Evolutionary conservation across 2,888 invertebrate genomes (phyloP).

Genomic region (Andrena fulva): DNA sequence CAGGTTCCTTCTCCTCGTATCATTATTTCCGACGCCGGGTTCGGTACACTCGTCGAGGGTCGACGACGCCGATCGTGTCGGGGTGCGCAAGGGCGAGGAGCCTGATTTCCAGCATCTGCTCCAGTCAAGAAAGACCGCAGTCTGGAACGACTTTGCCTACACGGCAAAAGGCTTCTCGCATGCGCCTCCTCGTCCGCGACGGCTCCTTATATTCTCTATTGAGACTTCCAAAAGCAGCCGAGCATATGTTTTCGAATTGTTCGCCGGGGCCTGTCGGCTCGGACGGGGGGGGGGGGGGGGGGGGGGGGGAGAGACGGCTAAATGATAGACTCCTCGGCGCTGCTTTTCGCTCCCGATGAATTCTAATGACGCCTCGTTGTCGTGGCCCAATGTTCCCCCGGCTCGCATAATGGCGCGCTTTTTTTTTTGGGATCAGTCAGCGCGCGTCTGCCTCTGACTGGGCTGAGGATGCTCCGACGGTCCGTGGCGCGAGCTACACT

Average conservation of each 20-base stretch:
- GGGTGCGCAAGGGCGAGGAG: constrained; percentile 68
- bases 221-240: constrained; percentile 47
- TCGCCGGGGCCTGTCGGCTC: constrained; percentile 14
- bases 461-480: no score
- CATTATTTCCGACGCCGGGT: constrained; percentile 74
- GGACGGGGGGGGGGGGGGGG: background rate
- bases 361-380: constrained; percentile 45
- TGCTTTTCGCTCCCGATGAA: constrained; percentile 36
- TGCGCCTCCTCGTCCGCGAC: constrained; percentile 47
- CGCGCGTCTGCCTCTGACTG: no score
- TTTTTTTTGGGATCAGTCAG: background rate
- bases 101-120: constrained; percentile 81
- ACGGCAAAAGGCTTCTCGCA: constrained; percentile 55
- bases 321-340: constrained; percentile 53
- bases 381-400: background rate
- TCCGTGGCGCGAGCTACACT: background rate
- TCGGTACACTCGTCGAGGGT: constrained; percentile 73
- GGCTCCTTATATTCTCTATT: constrained; percentile 59
- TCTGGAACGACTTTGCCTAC: constrained; percentile 60
- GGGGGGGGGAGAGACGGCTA: constrained; percentile 27
- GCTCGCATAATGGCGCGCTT: background rate
- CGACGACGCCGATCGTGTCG: constrained; percentile 68
- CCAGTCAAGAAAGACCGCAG: constrained; percentile 61
- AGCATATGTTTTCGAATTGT: constrained; percentile 60
- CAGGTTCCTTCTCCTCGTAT: constrained; percentile 59